Base-by-base conservation (phyloP, 2,888 invertebrate species). In the Drymonia ruficornis region DNA sequence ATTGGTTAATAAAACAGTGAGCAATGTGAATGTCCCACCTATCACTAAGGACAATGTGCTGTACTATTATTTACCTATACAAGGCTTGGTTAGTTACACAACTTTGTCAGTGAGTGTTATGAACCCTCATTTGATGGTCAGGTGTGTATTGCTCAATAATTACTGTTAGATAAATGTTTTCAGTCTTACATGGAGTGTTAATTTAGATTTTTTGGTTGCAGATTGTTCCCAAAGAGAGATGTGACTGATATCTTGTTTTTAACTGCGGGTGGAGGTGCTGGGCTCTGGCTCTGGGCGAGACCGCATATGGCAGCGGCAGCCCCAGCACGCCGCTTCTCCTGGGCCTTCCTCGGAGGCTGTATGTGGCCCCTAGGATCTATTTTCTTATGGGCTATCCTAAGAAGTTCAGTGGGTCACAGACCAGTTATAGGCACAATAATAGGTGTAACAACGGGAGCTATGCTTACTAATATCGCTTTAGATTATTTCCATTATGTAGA, bases 291-390 rank as follows among this genome's bases (percentile, higher is more conserved):
- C 19, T 97, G 96, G 87, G 95, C 95, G 49, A 94, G 97, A 61
- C 95, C 96, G 44, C 97, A 98, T 80, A 91, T 98, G 83, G 93
- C 94, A 55, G 89, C 90, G n/a, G 94, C 96, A 9, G 83, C 94
- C 11, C 94, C 93, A 29, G 93, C 94, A 55, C 94, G 94, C 63
- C 94, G 94, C 55, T 93, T 95, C 65, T 90, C 94, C 31, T 97
- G 95, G 93, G 96, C 95, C 93, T 97, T 94, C 61, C 76, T 96
- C 56, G 96, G 97, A 50, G 95, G 97, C 45, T 93, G 96, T 11
- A 93, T 98, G 19, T 96, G 98, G 93, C 97, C 97, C 64, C 95
- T 98, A 78, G 98, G 98, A 13, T 98, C 98, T 0, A 96, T 98
- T 47, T 94, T 98, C 55, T 89, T 96, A 61, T 98, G 98, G 97